Evolutionary conservation across 2,888 invertebrate species (phyloP).

Genomic region (Trisateles emortualis): DNA sequence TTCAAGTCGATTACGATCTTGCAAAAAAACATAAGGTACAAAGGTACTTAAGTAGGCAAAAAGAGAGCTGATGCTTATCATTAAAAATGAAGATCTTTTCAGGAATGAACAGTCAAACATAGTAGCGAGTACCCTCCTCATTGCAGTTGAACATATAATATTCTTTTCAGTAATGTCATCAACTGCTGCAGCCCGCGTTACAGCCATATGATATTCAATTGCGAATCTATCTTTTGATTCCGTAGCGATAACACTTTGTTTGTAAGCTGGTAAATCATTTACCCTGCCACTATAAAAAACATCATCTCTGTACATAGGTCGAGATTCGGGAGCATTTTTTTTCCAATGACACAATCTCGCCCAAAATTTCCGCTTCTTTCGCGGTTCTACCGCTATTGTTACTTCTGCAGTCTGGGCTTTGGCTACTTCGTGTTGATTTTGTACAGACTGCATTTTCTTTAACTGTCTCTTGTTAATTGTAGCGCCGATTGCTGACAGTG

Average conservation of each 20-base stretch:
- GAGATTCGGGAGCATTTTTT: conserved; percentile 64
- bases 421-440: conserved; percentile 24
- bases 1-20: conserved; percentile 60
- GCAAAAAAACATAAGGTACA: conserved; percentile 72
- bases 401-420: conserved; percentile 44
- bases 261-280: conserved; percentile 64
- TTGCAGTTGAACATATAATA: conserved; percentile 72
- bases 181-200: conserved; percentile 70
- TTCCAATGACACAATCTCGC: conserved; percentile 69
- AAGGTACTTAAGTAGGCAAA: conserved; percentile 64
- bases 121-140: conserved; percentile 70
- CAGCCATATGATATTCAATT: conserved; percentile 75
- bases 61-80: conserved; percentile 61
- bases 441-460: conserved; percentile 68
- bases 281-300: conserved; percentile 73
- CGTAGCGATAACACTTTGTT: conserved; percentile 67
- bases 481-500: conserved; percentile 19
- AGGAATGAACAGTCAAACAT: conserved; percentile 74
- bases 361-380: conserved; percentile 60
- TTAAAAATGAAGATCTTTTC: conserved; percentile 62
- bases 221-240: conserved; percentile 62
- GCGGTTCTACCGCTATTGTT: conserved; percentile 32
- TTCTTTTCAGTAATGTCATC: conserved; percentile 65
- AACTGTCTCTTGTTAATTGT: conserved; percentile 63
- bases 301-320: conserved; percentile 77